Conservation (phyloP, 2,888 invertebrate species). For the Prosapia bicincta region DNA sequence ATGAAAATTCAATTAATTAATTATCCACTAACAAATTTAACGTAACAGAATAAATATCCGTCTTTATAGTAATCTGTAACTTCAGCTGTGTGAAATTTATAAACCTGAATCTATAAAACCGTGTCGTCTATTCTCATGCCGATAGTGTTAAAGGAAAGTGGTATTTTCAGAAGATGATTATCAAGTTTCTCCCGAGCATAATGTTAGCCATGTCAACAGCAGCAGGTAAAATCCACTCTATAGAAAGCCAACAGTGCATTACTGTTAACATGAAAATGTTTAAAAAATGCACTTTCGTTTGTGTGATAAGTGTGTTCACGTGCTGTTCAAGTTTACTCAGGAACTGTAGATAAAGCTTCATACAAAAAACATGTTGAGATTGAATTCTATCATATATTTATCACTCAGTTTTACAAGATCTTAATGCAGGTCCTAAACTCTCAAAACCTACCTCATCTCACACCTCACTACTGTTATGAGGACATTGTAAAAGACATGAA, state of each 20-base stretch:
- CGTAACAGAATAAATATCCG: constrained; percentile 31
- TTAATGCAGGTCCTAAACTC: no score
- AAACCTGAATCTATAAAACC: neutral
- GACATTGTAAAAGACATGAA: no score
- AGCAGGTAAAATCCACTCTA: constrained; percentile 4
- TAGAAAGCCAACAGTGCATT: neutral
- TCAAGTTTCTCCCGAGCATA: neutral
- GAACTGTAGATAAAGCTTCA: neutral
- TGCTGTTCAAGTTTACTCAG: constrained; percentile 1
- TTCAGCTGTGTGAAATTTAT: neutral
- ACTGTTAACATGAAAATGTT: neutral
- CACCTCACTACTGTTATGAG: no score
- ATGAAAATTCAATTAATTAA: constrained; percentile 31
- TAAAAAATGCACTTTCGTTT: neutral
- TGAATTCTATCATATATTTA: no score
- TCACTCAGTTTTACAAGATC: no score
- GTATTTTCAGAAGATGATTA: neutral
- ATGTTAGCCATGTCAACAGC: constrained; percentile 5
- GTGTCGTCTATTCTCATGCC: neutral
- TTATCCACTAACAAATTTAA: constrained; percentile 29
- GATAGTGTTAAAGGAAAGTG: neutral
- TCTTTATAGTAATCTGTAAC: constrained; percentile 31
- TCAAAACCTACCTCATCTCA: no score
- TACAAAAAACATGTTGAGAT: neutral
- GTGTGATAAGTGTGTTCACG: neutral